Base-by-base conservation (phyloP, 1,140 invertebrate genomes). In the Lysiphlebus fabarum region DNA sequence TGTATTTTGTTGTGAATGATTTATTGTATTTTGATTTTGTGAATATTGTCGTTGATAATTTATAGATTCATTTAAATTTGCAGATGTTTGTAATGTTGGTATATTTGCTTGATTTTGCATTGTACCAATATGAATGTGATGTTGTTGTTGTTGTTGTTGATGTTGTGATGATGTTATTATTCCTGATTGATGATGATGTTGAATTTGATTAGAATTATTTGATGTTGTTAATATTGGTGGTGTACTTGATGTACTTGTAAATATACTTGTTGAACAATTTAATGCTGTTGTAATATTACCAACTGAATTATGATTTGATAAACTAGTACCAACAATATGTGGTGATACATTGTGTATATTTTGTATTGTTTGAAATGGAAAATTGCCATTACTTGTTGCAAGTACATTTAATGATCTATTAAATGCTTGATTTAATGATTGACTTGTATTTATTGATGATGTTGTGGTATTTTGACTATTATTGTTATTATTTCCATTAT, bases 331-430 rank as follows among this genome's bases (percentile, higher is more conserved):
- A 56, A 78, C 76, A 50, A 79, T 78, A 51, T 79, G 76, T 9
- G 77, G 76, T 40, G 76, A 74, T 36, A 79, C 70, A 61, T 67
- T 79, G 57, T 78, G 76, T 60, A 79, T 77, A 59, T 72, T 78
- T 48, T 78, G 77, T 61, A 79, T 77, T 7, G 75, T 66, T 71
- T 75, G 75, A 64, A 77, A 77, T 57, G 75, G 72, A 68, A 77
- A 77, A 57, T 72, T 77, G 37, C 76, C 66, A 56, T 71, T 77
- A 48, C 67, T 70, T n/a, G 71, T 64, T 5, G 70, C 63, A 7
- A 76, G 63, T 17, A 74, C 73, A 58, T 74, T 78, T 7, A 72
- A 34, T n/a, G 76, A 62, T 57, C 74, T 64, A 60, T 67, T 77
- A 6, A 76, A 59, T 53, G 64, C 67, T 51, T 74, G 71, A 64